phyloP scores from a whole-genome alignment of 2,113 vertebrate genomes.

The Thalassoma bifasciatum region DNA sequence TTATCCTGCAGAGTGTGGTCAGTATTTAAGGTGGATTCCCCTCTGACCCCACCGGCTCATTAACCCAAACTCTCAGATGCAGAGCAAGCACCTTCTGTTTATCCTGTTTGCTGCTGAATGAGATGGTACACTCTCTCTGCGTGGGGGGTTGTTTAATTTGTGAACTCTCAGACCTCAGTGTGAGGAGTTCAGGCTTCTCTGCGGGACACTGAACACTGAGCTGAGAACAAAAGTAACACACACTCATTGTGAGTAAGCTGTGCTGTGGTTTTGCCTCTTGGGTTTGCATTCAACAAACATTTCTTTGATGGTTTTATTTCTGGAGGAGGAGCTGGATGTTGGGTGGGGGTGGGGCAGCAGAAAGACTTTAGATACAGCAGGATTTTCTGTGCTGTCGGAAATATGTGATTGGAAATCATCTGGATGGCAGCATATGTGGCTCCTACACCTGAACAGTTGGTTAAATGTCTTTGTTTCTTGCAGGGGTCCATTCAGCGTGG shows the following conservation, averaged over 20 bases:
- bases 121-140: slow-evolving; percentile 16
- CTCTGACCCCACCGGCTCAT: slow-evolving; percentile 4
- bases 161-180: slow-evolving; percentile 13
- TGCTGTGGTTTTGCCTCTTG: neutral
- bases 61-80: slow-evolving; percentile 14
- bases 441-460: too few species aligned
- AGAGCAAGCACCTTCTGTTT: slow-evolving; percentile 29
- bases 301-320: slow-evolving; percentile 23
- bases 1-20: slow-evolving; percentile 1
- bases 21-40: neutral
- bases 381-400: too few species aligned
- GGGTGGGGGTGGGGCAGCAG: too few species aligned
- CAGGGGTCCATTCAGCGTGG: slow-evolving; percentile 98
- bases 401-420: too few species aligned
- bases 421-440: too few species aligned
- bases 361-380: too few species aligned
- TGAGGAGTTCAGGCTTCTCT: slow-evolving; percentile 4
- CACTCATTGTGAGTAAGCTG: neutral
- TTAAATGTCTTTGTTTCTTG: neutral
- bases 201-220: neutral
- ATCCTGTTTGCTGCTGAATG: slow-evolving; percentile 21
- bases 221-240: neutral
- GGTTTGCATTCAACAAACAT: neutral
- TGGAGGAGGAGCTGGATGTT: neutral
- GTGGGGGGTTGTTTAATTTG: slow-evolving; percentile 19